Percentiles rank a stretch among this genome's conserved stretches.
phyloP scores from a whole-genome alignment of 2,113 vertebrate species.

The Cervus canadensis region DNA sequence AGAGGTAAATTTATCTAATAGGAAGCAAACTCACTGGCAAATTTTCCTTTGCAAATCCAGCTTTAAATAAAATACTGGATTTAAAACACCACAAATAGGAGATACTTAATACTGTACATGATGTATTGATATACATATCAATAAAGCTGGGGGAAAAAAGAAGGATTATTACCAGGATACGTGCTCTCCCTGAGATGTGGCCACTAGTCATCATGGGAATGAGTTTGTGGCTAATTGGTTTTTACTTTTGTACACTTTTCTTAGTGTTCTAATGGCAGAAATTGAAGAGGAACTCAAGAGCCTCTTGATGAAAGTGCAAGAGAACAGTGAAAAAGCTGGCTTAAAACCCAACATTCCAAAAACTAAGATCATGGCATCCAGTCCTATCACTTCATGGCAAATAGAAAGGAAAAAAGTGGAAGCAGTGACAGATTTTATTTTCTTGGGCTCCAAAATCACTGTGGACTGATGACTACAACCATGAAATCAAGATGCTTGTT shows the following conservation, averaged over 20 bases:
- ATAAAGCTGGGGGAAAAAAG: background rate
- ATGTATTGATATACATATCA: background rate
- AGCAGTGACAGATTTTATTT: background rate
- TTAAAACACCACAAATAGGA: background rate
- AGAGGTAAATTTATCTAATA: background rate
- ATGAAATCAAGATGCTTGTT: background rate
- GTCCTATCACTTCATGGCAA: background rate
- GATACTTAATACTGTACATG: background rate
- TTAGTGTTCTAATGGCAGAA: background rate
- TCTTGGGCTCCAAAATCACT: background rate
- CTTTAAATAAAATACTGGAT: conserved; percentile 19
- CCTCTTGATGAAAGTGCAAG: background rate
- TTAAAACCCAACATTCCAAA: background rate
- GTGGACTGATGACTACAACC: background rate
- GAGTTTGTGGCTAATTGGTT: background rate
- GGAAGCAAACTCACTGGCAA: background rate
- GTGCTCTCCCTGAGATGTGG: background rate
- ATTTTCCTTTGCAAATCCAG: background rate
- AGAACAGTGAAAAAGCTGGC: background rate
- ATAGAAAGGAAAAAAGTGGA: background rate
- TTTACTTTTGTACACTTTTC: background rate
- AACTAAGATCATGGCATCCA: background rate
- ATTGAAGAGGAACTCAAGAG: background rate
- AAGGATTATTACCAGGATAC: background rate
- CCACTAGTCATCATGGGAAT: background rate